phyloP scores from a whole-genome alignment of 1,140 invertebrate species.

The Brachystomella parvula region DNA sequence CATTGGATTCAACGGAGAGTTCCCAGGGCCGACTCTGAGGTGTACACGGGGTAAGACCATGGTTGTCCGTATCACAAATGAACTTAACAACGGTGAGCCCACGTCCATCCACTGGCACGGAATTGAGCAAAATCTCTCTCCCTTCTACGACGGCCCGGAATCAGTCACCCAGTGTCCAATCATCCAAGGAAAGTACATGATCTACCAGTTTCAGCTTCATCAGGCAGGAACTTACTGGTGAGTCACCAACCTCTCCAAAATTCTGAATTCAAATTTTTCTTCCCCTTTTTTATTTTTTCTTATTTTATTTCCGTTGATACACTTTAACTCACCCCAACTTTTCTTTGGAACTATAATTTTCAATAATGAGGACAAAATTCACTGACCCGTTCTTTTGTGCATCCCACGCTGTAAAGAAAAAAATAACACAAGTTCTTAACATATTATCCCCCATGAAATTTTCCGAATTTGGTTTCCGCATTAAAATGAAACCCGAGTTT shows the following conservation, averaged over 20 bases:
- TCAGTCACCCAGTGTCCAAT: constrained; percentile 21
- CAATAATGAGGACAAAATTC: neutral
- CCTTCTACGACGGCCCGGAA: constrained; percentile 19
- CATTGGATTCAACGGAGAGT: constrained; percentile 19
- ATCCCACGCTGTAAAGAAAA: too few relatives aligned
- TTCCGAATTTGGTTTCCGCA: neutral
- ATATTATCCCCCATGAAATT: neutral
- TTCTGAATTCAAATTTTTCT: neutral
- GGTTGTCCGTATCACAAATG: constrained; percentile 15
- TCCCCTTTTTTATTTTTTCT: neutral
- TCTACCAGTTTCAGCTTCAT: constrained; percentile 8
- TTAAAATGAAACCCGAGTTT: too few relatives aligned
- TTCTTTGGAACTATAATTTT: neutral
- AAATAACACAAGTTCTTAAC: neutral
- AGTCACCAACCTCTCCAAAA: neutral
- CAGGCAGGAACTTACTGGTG: constrained; percentile 18
- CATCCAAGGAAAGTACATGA: neutral
- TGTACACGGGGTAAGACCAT: constrained; percentile 9
- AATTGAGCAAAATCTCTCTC: constrained; percentile 7
- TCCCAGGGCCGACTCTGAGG: constrained; percentile 17
- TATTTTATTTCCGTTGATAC: neutral
- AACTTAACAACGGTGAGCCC: constrained; percentile 5
- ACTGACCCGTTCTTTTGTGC: too few relatives aligned
- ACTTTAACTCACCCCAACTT: neutral
- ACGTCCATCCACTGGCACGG: constrained; percentile 20